A percentile compares a stretch with the other conserved stretches of the same genome.
Conservation (phyloP, 2,113 vertebrate species). For the Empidonax traillii region DNA sequence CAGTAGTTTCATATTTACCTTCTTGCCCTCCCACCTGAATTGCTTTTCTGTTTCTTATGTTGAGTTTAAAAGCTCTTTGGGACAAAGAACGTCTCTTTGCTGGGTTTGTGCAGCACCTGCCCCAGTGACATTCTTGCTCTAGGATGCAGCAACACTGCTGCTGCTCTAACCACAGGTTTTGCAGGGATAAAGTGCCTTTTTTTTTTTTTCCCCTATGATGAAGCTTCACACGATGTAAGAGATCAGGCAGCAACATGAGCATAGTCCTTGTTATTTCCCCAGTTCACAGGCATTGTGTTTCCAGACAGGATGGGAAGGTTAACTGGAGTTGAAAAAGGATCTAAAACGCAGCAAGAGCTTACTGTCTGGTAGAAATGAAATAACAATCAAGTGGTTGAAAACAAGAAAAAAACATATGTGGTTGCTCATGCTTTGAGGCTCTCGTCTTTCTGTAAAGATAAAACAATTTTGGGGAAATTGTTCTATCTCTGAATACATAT, state of each 20-base stretch:
- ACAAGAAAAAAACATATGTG: neutral
- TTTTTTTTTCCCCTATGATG: neutral
- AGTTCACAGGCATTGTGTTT: constrained; percentile 26
- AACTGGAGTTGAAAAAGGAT: constrained; percentile 32
- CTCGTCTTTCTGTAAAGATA: neutral
- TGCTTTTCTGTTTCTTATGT: neutral
- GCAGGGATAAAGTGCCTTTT: neutral
- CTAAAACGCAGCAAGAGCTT: constrained; percentile 21
- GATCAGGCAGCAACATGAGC: constrained; percentile 8
- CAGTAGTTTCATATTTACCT: neutral
- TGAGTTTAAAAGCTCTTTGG: neutral
- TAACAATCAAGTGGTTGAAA: neutral
- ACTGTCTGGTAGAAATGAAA: constrained; percentile 10
- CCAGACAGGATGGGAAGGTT: constrained; percentile 41
- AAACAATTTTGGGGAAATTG: neutral
- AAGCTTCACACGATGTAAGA: neutral
- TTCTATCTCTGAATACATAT: neutral
- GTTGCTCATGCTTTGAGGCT: constrained; percentile 13
- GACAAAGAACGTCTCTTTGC: neutral
- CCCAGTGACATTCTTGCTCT: neutral
- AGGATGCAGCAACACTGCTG: neutral
- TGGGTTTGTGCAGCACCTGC: neutral
- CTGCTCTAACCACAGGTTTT: neutral
- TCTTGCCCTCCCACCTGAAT: neutral
- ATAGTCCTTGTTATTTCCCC: constrained; percentile 18